Base-by-base conservation (phyloP, 2,888 invertebrate species). In the Philhelius pedissequus region DNA sequence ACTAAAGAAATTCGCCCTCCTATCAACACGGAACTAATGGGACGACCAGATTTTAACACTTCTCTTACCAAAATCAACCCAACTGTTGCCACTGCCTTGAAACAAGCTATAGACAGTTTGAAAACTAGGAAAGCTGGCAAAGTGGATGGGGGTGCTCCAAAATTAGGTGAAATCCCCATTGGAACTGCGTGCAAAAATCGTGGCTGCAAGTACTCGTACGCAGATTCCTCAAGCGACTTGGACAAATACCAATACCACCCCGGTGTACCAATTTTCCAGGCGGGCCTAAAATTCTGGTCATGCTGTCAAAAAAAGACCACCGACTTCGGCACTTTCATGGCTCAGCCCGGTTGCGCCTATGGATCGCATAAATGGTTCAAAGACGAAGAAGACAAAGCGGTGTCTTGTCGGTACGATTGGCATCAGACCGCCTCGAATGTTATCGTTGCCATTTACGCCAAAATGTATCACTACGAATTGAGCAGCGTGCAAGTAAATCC, bases 261-360 rank as follows among this genome's bases (percentile, higher is more conserved):
- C 0, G 99, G 99, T 0, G 93, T 93, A 43, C 97, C 99, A 0
- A 94, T 99, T 62, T 99, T 99, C 91, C 99, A 99, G 88, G 99
- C 99, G 92, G 99, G 98, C 0, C 92, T 98, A 90, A 99, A 99
- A 90, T 99, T 95, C 91, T 99, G 99, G 99, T 96, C 98, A 0
- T 99, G 99, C 90, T 99, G 99, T 89, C 95, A 96, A 88, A 96
- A 95, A 89, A 95, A 95, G 89, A 99, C 99, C 0, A 95, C 97
- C 0, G 99, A 99, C 90, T 99, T 99, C 90, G 94, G 96, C 74
- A 94, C 94, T 2, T 99, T 99, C 90, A 93, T 99, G 73, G 96
- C 95, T 70, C 99, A 99, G 92, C 94, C 94, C 64, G 99, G 99
- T 0, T 99, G 99, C 90, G 93, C 94, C 4, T 93, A 93, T 75